These are phyloP conservation scores for Nematolebias whitei DNA, from an alignment of 2,113 vertebrate species.

Conservation along the genomic window DNA sequence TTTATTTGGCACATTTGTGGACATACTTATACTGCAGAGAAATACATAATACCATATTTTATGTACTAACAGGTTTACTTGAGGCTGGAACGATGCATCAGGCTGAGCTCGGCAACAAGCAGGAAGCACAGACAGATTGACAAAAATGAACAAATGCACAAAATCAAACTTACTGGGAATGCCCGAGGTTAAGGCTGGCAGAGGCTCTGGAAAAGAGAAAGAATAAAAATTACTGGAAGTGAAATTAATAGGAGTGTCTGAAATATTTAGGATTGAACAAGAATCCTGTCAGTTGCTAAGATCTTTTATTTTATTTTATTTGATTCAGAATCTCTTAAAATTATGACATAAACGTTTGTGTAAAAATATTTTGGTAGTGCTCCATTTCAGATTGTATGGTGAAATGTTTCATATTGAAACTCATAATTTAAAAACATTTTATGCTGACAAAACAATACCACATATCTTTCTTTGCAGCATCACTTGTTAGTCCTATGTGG, in stretches of 20 bases:
- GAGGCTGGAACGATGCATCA: constrained; percentile 49
- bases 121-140: constrained; percentile 73
- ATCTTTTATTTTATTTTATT: not conserved
- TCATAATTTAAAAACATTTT: no score
- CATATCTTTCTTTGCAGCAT: no score
- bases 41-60: not conserved
- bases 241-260: no score
- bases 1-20: not conserved
- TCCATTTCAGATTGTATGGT: no score
- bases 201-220: constrained; percentile 84
- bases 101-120: constrained; percentile 75
- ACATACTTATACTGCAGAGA: not conserved
- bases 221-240: not conserved
- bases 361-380: no score
- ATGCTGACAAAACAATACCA: no score
- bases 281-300: no score
- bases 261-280: no score
- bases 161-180: constrained; percentile 82
- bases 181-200: constrained; percentile 90
- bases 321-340: not conserved
- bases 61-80: constrained; percentile 26
- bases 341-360: not conserved
- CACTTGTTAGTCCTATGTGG: no score
- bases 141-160: constrained; percentile 59
- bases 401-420: no score